phyloP scores from a whole-genome alignment of 2,113 vertebrate genomes.

The Takifugu bimaculatus region DNA sequence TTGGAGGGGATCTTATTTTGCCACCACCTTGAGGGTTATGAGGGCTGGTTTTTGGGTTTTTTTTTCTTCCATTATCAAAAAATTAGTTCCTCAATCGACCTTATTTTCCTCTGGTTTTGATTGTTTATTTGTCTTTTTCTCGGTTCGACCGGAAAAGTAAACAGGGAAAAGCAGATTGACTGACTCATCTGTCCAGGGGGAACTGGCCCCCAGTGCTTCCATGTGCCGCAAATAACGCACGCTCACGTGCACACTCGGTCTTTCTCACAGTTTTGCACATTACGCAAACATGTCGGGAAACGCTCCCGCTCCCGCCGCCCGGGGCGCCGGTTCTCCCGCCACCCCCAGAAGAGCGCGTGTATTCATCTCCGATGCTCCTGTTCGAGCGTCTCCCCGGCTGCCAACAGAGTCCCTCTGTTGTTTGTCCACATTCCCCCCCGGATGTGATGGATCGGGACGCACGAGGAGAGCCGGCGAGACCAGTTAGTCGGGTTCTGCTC shows the following conservation, averaged over 20 bases:
- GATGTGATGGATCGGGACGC: slow-evolving; percentile 1
- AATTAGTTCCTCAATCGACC: no score
- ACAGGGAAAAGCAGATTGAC: slow-evolving; percentile 5
- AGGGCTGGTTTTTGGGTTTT: no score
- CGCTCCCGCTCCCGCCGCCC: slow-evolving; percentile 6
- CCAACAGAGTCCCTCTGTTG: slow-evolving; percentile 1
- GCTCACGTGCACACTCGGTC: no score
- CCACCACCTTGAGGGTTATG: no score
- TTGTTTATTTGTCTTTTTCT: neutral
- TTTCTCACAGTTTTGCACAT: slow-evolving; percentile 39
- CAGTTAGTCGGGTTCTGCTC: slow-evolving; percentile 50
- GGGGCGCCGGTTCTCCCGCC: slow-evolving; percentile 5
- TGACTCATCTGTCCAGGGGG: slow-evolving; percentile 41
- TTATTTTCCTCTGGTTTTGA: no score
- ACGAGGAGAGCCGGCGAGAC: slow-evolving; percentile 11
- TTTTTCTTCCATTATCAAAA: no score
- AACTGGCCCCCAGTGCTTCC: neutral
- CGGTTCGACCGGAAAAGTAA: neutral
- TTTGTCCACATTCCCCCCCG: neutral
- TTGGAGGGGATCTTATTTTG: no score
- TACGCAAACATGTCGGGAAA: slow-evolving; percentile 37
- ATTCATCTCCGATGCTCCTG: slow-evolving; percentile 20
- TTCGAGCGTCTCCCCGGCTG: slow-evolving; percentile 7
- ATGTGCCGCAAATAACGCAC: no score
- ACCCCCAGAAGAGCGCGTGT: slow-evolving; percentile 17